These are phyloP conservation scores for Venusia cambrica DNA, from an alignment of 2,888 invertebrate genomes.

Conservation along the genomic window DNA sequence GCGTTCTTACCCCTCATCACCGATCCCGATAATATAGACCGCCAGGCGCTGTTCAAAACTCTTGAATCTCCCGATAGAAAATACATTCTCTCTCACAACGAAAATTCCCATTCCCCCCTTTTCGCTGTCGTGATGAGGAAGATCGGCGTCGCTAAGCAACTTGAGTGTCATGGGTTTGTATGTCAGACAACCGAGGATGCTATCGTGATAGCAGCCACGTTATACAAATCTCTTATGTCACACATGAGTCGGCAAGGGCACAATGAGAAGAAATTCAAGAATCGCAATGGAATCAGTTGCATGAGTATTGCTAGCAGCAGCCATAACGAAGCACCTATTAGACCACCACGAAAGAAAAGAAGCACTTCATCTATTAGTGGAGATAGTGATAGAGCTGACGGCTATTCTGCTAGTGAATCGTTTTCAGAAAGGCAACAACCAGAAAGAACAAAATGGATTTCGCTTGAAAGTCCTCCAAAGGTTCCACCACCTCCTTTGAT, in stretches of 20 bases:
- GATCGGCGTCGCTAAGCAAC: slow-evolving; percentile 86
- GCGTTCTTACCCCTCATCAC: slow-evolving; percentile 93
- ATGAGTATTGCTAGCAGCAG: slow-evolving; percentile 87
- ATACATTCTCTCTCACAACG: slow-evolving; percentile 79
- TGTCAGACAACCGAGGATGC: slow-evolving; percentile 95
- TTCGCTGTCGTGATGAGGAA: slow-evolving; percentile 95
- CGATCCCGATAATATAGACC: slow-evolving; percentile 89
- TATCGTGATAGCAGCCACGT: slow-evolving; percentile 93
- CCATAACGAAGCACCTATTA: slow-evolving; percentile 75
- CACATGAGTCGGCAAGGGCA: slow-evolving; percentile 85
- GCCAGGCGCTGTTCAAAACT: slow-evolving; percentile 83
- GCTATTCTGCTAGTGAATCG: slow-evolving; percentile 67
- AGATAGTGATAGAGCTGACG: slow-evolving; percentile 82
- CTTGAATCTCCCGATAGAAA: slow-evolving; percentile 78
- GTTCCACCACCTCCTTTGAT: slow-evolving; percentile 61
- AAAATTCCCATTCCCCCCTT: slow-evolving; percentile 88
- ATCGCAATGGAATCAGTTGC: slow-evolving; percentile 88
- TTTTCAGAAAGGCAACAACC: slow-evolving; percentile 72
- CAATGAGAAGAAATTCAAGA: slow-evolving; percentile 82
- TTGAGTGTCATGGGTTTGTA: slow-evolving; percentile 95
- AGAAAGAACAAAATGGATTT: slow-evolving; percentile 79
- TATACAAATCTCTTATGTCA: slow-evolving; percentile 93
- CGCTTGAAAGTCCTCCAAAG: slow-evolving; percentile 79
- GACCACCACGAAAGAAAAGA: slow-evolving; percentile 89
- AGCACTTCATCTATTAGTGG: slow-evolving; percentile 84